Conservation (phyloP, 2,797 vertebrate genomes). For the Malurus leucopterus region DNA sequence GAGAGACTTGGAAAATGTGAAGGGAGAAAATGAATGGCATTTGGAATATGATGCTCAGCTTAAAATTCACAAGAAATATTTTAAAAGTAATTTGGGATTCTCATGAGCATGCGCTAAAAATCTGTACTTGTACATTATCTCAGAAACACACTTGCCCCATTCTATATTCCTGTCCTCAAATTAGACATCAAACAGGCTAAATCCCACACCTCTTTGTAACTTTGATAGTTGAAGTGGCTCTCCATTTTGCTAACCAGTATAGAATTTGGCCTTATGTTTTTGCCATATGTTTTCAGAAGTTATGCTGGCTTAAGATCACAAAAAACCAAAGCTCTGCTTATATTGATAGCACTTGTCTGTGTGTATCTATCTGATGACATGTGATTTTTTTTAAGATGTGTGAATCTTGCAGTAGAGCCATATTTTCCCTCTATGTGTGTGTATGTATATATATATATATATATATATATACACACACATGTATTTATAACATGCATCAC, state of each 20-base stretch:
- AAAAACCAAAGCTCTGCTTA: neutral
- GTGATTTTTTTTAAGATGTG: neutral
- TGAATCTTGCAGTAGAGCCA: neutral
- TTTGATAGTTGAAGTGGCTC: neutral
- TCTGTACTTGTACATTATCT: neutral
- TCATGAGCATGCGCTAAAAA: neutral
- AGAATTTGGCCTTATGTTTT: neutral
- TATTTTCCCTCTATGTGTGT: neutral
- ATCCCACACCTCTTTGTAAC: neutral
- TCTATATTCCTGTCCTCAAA: neutral
- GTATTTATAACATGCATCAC: too few relatives aligned
- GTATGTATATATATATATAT: accelerated
- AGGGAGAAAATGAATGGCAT: neutral
- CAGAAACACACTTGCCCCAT: neutral
- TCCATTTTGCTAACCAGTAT: neutral
- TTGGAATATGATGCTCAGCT: neutral
- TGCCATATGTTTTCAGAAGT: neutral
- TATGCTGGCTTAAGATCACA: neutral
- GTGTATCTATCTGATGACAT: neutral
- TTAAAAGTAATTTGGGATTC: neutral
- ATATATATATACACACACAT: accelerated
- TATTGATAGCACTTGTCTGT: neutral
- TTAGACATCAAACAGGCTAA: neutral
- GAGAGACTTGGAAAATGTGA: neutral
- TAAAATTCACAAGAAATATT: neutral